Evolutionary conservation across 2,113 vertebrate genomes (phyloP).

Genomic region (Diglossa brunneiventris): DNA sequence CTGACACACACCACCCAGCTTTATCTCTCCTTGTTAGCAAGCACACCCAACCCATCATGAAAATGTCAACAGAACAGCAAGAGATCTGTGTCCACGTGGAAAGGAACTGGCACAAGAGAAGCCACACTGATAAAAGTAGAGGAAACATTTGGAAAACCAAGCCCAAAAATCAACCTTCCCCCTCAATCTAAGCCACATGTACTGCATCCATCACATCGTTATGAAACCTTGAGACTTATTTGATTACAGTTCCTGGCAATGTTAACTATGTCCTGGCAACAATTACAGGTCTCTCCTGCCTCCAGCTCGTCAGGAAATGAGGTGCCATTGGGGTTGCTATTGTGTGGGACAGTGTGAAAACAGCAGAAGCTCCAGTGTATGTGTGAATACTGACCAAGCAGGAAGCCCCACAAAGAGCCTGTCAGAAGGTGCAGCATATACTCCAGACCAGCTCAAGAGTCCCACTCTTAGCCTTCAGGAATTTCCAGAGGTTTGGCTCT

Average conservation of each 20-base stretch:
- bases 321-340: neutral
- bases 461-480: neutral
- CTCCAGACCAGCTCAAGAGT: neutral
- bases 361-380: neutral
- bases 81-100: neutral
- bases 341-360: neutral
- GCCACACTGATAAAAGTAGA: neutral
- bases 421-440: neutral
- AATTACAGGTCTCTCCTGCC: neutral
- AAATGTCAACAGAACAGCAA: conserved; percentile 13
- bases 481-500: neutral
- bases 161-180: neutral
- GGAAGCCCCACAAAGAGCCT: neutral
- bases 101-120: neutral
- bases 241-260: neutral
- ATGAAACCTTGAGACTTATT: neutral
- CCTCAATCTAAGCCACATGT: neutral
- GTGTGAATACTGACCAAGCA: accelerated
- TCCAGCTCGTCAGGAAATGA: neutral
- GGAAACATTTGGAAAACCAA: conserved; percentile 7
- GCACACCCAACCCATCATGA: neutral
- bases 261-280: neutral
- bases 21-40: neutral
- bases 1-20: neutral
- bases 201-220: neutral